These are phyloP conservation scores for Sphaerophoria rueppellii DNA, from an alignment of 2,888 invertebrate species.

Conservation along the genomic window DNA sequence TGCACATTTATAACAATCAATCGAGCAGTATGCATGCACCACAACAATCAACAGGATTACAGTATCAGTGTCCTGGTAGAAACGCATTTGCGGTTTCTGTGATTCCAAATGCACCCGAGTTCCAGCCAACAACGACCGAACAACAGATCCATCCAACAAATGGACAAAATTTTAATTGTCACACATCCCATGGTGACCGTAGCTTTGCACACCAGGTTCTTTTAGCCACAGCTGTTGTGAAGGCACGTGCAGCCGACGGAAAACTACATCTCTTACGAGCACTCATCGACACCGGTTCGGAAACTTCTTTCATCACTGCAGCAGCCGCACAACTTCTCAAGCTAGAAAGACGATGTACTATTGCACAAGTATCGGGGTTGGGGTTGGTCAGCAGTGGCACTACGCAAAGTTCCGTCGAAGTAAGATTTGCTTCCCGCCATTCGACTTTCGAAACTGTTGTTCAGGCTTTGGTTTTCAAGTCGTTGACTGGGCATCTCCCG, in stretches of 20 bases:
- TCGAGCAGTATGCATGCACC: neutral
- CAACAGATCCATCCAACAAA: no score
- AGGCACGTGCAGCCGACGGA: neutral
- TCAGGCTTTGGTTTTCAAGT: no score
- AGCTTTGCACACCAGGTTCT: neutral
- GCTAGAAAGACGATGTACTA: slow-evolving; percentile 1
- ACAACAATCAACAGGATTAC: slow-evolving; percentile 6
- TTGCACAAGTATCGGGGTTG: neutral
- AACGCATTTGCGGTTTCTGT: neutral
- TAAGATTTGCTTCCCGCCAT: neutral
- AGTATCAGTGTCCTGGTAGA: neutral
- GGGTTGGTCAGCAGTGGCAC: no score
- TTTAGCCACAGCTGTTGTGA: neutral
- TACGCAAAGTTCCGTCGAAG: neutral
- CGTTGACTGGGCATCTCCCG: no score
- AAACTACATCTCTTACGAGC: neutral
- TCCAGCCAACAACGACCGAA: no score
- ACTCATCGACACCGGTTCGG: slow-evolving; percentile 1
- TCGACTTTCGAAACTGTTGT: no score
- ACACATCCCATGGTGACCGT: neutral
- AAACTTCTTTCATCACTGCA: slow-evolving; percentile 8
- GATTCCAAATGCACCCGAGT: slow-evolving; percentile 1
- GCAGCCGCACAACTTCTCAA: no score
- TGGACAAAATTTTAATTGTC: no score
- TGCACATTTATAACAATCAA: neutral